A percentile compares a stretch with the other conserved stretches of the same genome.
These are phyloP conservation scores for Alligator sinensis DNA, from an alignment of 2,113 vertebrate species.

Conservation along the genomic window DNA sequence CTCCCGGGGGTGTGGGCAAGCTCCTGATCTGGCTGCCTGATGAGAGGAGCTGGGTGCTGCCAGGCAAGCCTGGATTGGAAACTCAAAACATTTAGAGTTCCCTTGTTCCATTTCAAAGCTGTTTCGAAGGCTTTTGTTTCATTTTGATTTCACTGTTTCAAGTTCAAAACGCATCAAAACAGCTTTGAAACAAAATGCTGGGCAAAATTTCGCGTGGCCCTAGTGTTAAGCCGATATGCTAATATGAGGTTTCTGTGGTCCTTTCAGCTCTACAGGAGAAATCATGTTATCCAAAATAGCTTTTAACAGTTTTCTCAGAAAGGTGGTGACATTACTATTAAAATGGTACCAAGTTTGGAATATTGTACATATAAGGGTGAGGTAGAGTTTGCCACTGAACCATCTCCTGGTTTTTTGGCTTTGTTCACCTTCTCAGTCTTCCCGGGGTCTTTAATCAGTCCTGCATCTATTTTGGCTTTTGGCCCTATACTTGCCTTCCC, in stretches of 20 bases:
- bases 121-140: no score
- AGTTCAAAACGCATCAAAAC: no score
- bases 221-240: background rate
- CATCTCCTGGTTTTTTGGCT: accelerated
- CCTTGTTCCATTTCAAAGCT: no score
- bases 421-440: accelerated
- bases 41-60: no score
- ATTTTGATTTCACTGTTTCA: no score
- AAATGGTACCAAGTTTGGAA: background rate
- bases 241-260: background rate
- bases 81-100: no score
- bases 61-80: no score
- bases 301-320: background rate
- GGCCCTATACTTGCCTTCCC: background rate
- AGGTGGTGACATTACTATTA: background rate
- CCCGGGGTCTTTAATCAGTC: background rate
- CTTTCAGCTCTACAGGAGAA: background rate
- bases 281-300: background rate
- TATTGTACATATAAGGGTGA: background rate
- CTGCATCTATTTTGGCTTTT: background rate
- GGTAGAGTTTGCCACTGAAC: no score
- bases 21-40: no score
- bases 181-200: no score
- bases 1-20: no score
- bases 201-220: background rate